Evolutionary conservation across 2,113 vertebrate genomes (phyloP), one percentile per base, ranked within the genome.

Genomic region (Syngnathoides biaculeatus): DNA sequence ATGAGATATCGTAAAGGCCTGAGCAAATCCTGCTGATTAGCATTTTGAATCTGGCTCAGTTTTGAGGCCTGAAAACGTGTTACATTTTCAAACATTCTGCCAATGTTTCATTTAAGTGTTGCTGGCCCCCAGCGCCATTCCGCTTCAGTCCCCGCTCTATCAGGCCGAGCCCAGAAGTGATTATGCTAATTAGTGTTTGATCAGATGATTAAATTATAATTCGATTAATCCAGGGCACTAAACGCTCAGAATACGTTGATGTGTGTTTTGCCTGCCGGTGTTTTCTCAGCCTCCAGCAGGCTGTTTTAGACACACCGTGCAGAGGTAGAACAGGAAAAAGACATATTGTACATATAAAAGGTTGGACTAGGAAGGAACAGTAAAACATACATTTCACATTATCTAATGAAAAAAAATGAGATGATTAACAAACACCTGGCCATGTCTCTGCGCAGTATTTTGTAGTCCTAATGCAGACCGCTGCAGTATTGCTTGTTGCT

Each of bases 171-270:
- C 92, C 91, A 95, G 91, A 90, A 92, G 93, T 95, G 92, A 94
- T 94, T 94, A 94, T 95, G 94, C 89, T 95, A 95, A 97, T 95
- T 94, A 91, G 88, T 93, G 91, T 95, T 97, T 96, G 94, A 96
- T 95, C 94, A 94, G 93, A 95, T 96, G 94, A 94, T 95, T 95
- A 94, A 94, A 95, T 95, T 94, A 93, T 93, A 94, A 95, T 95
- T 94, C 81, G 91, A 94, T 94, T 93, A 94, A 94, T 95, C 92
- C 92, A 81, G 79, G 88, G 88, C 89, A 89, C 92, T 93, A 94
- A 95, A 92, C 1, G 88, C 90, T 92, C 86, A 87, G 92, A 93
- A 92, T 91, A 90, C 77, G 84, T 93, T 93, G 84, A 89, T 90
- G 89, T 90, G 84, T 68, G 79, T 92, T 91, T 90, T 90, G 85